Base-by-base conservation (phyloP, 2,113 vertebrate species). In the Phocoena sinus region DNA sequence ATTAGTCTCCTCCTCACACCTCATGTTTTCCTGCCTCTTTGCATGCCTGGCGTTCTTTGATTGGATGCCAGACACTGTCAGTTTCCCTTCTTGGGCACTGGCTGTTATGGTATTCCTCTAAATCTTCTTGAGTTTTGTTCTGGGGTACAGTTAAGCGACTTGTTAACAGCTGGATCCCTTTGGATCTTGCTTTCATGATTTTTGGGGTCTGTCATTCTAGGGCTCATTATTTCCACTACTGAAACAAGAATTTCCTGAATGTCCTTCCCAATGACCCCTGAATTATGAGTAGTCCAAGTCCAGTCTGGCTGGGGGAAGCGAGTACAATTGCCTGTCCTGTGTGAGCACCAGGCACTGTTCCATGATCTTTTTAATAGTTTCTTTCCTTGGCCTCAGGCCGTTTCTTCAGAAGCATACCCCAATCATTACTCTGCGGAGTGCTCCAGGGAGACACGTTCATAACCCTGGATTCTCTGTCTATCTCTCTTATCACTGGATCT, bases 231-330 rank as follows among this genome's bases (percentile, higher is more conserved):
- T 53, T 23, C 11, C 20, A 31, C 36, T 44, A 23, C 74, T 50
- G 28, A 50, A 77, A 50, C 0, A 5, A 50, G 17, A 77, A 9
- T 50, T 77, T 33, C 28, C 47, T 77, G 28, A 77, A 33, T 77
- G 28, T 77, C 50, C 74, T 77, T 77, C 44, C 74, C 74, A 33
- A 33, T 50, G 74, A 17, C 74, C 74, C 10, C 7, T 7, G 74
- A 53, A 53, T 77, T 80, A 26, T 26, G 33, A 80, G n/a, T 80
- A 50, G 2, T 50, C 47, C 12, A 50, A 56, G 53, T 62, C 21
- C 26, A 44, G 6, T n/a, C 47, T 3, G n/a, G 1, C 62, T 33
- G 41, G 9, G 4, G 4, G 11, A 1, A 62, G 28, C 8, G 11
- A 47, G 36, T 38, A 25, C 65, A 13, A 6, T 28, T 62, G 44